These are phyloP conservation scores for Propithecus perrieri DNA, from an alignment of 2,797 vertebrate genomes.

Conservation along the genomic window DNA sequence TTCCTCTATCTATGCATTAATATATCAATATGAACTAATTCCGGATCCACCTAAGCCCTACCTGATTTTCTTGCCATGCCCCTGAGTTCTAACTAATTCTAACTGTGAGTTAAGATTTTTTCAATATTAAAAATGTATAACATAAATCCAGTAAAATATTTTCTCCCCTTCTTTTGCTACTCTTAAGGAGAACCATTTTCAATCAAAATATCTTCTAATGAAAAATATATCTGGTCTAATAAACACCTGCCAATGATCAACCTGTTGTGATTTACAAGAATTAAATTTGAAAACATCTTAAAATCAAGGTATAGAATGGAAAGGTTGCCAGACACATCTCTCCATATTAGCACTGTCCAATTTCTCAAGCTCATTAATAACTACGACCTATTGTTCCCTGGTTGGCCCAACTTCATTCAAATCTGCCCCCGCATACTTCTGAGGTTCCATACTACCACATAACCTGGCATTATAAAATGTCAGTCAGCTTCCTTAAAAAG, in stretches of 20 bases:
- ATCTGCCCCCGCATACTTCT: neutral
- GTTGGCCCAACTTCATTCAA: neutral
- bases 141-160: neutral
- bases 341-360: constrained; percentile 27
- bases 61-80: neutral
- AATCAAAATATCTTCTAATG: constrained; percentile 65
- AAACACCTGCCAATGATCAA: constrained; percentile 68
- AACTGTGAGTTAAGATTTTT: constrained; percentile 37
- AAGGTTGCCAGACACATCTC: constrained; percentile 57
- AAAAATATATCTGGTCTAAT: constrained; percentile 65
- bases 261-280: constrained; percentile 61
- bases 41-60: neutral
- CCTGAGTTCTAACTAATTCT: neutral
- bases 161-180: neutral
- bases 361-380: constrained; percentile 43
- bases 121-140: constrained; percentile 44
- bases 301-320: constrained; percentile 60
- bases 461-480: constrained; percentile 20
- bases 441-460: neutral
- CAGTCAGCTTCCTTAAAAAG: constrained; percentile 48
- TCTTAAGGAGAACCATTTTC: constrained; percentile 57
- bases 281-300: constrained; percentile 71
- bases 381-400: neutral
- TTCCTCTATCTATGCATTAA: neutral
- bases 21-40: neutral